Evolutionary conservation across 2,113 vertebrate genomes (phyloP).

Genomic region (Caloenas nicobarica): DNA sequence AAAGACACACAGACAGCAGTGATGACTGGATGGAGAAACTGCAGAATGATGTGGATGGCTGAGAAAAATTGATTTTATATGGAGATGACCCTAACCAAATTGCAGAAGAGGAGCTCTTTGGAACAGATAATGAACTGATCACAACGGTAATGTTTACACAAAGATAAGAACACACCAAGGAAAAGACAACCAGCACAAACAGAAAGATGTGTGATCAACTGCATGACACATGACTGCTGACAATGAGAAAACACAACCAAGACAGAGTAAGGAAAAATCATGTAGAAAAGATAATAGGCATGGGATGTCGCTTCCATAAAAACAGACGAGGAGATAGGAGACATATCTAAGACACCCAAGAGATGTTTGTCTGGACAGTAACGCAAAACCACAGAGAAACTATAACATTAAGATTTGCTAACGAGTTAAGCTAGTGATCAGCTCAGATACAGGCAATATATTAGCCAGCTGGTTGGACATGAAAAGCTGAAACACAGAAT

Average conservation of each 20-base stretch:
- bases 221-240: neutral
- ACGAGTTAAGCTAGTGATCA: neutral
- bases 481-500: neutral
- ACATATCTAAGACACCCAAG: neutral
- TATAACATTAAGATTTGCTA: neutral
- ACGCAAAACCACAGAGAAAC: neutral
- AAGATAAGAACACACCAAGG: neutral
- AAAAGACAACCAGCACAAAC: neutral
- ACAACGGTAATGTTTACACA: neutral
- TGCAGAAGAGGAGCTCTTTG: neutral
- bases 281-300: neutral
- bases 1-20: neutral
- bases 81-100: neutral
- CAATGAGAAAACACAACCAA: neutral
- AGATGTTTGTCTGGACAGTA: neutral
- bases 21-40: neutral
- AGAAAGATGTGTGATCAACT: neutral
- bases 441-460: neutral
- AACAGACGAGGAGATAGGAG: neutral
- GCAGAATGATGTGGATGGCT: neutral
- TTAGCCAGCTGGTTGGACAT: neutral
- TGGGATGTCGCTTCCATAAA: neutral
- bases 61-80: neutral
- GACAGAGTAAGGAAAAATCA: neutral
- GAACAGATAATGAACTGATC: neutral